Conservation (phyloP, 2,797 vertebrate species). For the Hypotaenidia okinawae region DNA sequence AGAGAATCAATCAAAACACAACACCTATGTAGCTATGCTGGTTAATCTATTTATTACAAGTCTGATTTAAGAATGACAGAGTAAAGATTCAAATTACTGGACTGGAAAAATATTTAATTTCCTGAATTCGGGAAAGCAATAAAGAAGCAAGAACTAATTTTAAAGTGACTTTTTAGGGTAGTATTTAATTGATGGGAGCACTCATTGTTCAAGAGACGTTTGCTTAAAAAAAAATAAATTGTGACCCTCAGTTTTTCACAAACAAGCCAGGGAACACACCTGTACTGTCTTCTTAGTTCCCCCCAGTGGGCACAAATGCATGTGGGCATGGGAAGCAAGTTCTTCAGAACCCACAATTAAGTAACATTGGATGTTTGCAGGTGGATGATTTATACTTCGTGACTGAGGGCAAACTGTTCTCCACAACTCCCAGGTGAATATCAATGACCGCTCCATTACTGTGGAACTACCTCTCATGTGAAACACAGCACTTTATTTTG, state of each 20-base stretch:
- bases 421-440: not conserved
- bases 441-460: accelerated
- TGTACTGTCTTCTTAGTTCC: not conserved
- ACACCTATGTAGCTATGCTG: not conserved
- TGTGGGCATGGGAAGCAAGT: not conserved
- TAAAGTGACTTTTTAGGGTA: not conserved
- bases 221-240: not conserved
- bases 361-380: not conserved
- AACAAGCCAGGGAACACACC: not conserved
- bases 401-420: not conserved
- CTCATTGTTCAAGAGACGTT: not conserved
- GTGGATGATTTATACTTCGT: not conserved
- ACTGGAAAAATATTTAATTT: not conserved
- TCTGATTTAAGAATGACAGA: not conserved
- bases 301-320: not conserved
- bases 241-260: not conserved
- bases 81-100: not conserved
- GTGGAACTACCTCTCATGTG: not conserved
- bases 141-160: not conserved
- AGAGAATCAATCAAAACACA: not conserved
- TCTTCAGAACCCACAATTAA: not conserved
- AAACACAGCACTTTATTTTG: not conserved
- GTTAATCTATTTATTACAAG: not conserved
- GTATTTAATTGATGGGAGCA: not conserved
- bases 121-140: not conserved